Base-by-base conservation (phyloP, 2,888 invertebrate species). In the Cataglyphis rosenhaueri region DNA sequence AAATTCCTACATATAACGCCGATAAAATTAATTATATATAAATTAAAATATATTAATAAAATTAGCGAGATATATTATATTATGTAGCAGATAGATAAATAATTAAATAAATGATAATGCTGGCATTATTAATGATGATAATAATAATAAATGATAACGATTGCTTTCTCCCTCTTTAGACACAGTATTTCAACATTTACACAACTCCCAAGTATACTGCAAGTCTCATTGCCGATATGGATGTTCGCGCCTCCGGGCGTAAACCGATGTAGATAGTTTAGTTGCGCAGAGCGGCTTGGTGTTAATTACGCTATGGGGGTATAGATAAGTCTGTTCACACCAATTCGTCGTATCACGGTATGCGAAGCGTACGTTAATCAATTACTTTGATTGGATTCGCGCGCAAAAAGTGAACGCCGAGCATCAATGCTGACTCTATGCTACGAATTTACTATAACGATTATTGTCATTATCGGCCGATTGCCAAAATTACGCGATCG, bases 301-400 rank as follows among this genome's bases (percentile, higher is more conserved):
- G 85, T 88, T 88, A 89, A 90, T 89, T 87, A 90, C 86, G 81
- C 81, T 84, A 70, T 65, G 82, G 35, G 12, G 71, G 12, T 48
- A 32, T 41, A 79, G 71, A 79, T 59, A 73, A 71, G 62, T 79
- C 70, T 57, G 52, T 68, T 55, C 48, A 12, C 57, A 1, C 57
- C 29, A 62, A 57, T 68, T 64, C 15, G 29, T 41, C 29, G 44
- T 18, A 70, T 62, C 62, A 15, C 32, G 48, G 18, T 35, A 18
- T 52, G 18, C 48, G 48, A 59, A 48, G 52, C 64, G 55, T 21
- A 73, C 73, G 83, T 73, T 85, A 88, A 87, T 89, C 87, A 89
- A 87, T 88, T 89, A 88, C 65, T 87, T 66, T 87, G 82, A 89
- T 88, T 84, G 84, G 76, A 62, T 66, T 25, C n/a, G 18, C 25